A percentile compares a stretch with the other conserved stretches of the same genome.
Evolutionary conservation across 2,888 invertebrate genomes (phyloP).

Genomic region (Acholoe squamosa): DNA sequence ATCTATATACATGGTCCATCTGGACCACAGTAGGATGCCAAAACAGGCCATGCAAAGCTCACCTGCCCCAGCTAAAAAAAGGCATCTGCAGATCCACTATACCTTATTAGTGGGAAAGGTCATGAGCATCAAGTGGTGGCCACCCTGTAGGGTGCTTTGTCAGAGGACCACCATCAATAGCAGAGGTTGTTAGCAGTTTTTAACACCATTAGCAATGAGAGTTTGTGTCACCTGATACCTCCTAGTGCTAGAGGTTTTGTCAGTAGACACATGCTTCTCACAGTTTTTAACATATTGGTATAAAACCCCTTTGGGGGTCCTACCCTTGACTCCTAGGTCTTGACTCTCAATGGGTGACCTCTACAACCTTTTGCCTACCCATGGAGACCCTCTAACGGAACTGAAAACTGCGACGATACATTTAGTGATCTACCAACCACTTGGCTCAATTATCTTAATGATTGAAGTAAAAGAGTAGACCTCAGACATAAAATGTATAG

Average conservation of each 20-base stretch:
- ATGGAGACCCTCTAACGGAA: background rate
- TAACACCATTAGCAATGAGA: background rate
- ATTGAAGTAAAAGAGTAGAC: too few relatives aligned
- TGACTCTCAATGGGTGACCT: background rate
- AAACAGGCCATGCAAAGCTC: too few relatives aligned
- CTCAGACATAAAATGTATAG: too few relatives aligned
- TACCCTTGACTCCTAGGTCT: background rate
- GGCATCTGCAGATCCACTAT: too few relatives aligned
- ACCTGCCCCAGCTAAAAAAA: too few relatives aligned
- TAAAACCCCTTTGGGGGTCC: background rate
- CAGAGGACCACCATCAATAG: background rate
- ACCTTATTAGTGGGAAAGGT: background rate
- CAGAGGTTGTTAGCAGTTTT: background rate
- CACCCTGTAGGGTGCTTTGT: background rate
- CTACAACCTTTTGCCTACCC: background rate
- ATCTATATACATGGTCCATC: background rate
- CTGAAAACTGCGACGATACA: background rate
- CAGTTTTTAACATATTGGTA: background rate
- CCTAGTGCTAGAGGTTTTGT: background rate
- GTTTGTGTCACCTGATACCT: background rate
- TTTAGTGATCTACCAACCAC: too few relatives aligned
- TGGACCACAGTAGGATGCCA: too few relatives aligned
- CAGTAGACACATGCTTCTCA: slow-evolving; percentile 10
- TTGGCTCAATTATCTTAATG: too few relatives aligned
- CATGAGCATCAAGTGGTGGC: background rate